Conservation (phyloP, 2,113 vertebrate species). For the Hippocampus guttulatus region DNA sequence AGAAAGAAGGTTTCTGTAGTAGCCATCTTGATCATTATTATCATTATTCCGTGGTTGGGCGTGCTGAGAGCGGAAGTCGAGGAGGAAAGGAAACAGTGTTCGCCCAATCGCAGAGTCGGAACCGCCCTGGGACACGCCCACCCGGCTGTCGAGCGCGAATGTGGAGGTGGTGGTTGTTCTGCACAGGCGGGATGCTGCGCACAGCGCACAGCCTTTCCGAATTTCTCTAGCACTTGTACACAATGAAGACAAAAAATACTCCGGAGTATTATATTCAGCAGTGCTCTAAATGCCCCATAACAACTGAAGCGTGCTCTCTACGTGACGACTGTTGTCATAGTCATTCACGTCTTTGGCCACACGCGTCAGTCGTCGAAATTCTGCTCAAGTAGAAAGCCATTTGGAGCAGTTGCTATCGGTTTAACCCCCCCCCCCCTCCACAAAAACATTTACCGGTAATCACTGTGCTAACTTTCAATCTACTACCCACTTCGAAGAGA, state of each 20-base stretch:
- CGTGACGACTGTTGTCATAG: neutral
- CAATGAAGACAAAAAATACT: neutral
- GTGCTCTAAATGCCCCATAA: neutral
- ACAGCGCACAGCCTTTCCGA: neutral
- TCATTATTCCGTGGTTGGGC: constrained; percentile 70
- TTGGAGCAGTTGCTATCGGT: neutral
- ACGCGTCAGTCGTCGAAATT: neutral
- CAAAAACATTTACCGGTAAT: no score
- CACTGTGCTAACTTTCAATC: neutral
- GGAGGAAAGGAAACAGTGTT: constrained; percentile 34
- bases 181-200: constrained; percentile 37
- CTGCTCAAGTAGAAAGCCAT: neutral
- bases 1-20: constrained; percentile 59
- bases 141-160: constrained; percentile 58
- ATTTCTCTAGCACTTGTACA: neutral
- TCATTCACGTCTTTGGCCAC: neutral
- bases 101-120: constrained; percentile 54
- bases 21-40: constrained; percentile 77
- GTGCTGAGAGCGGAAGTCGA: constrained; percentile 62
- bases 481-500: neutral
- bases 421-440: neutral
- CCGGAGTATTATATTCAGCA: neutral
- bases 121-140: constrained; percentile 52
- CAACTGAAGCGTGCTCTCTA: neutral
- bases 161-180: constrained; percentile 42